These are phyloP conservation scores for Orthosia incerta DNA, from an alignment of 2,888 invertebrate species.

Conservation along the genomic window DNA sequence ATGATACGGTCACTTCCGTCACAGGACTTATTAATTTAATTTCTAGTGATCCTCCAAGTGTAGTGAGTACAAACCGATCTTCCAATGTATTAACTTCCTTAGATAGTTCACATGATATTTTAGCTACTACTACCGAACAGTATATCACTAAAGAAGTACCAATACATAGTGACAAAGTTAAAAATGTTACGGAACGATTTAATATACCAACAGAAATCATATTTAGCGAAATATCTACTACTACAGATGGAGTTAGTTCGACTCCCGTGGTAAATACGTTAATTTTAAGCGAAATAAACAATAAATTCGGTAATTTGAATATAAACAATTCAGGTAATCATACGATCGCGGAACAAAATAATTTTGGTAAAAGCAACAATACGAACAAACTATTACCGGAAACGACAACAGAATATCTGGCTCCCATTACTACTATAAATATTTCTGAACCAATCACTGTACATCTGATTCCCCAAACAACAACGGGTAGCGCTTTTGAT, in stretches of 20 bases:
- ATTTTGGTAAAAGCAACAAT: neutral
- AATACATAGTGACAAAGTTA: conserved; percentile 5
- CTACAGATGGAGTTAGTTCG: neutral
- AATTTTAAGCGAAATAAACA: neutral
- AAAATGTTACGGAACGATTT: conserved; percentile 1
- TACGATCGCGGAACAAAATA: neutral
- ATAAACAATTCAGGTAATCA: neutral
- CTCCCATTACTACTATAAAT: neutral
- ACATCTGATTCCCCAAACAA: neutral
- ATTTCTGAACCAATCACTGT: conserved; percentile 11
- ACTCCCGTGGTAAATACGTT: neutral
- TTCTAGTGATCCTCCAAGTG: conserved; percentile 15
- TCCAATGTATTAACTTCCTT: conserved; percentile 10
- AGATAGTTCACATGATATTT: conserved; percentile 13
- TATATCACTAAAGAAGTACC: conserved; percentile 26
- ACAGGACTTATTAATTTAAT: conserved; percentile 39
- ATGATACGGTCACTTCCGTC: conserved; percentile 23
- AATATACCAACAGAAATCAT: conserved; percentile 6
- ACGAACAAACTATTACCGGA: neutral
- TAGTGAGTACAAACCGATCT: neutral
- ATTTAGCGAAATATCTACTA: conserved; percentile 3
- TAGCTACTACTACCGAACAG: conserved; percentile 14
- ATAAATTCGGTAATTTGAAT: neutral
- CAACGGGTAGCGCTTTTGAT: neutral
- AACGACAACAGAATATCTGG: conserved; percentile 7